Percentiles rank a stretch among this genome's conserved stretches.
Evolutionary conservation across 1,140 invertebrate genomes (phyloP).

Genomic region (Cotesia typhae): DNA sequence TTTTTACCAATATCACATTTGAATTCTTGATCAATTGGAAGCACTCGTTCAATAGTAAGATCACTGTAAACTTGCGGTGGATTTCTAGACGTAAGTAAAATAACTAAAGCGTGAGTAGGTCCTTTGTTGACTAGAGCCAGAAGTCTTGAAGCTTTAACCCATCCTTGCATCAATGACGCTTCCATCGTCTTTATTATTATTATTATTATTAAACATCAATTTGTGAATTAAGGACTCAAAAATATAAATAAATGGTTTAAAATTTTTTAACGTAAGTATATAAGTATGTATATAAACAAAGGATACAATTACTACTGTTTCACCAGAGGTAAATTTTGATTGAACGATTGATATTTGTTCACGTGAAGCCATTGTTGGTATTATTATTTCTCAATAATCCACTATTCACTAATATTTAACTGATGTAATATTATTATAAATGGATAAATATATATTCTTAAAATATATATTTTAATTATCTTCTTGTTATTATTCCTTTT

Average conservation of each 20-base stretch:
- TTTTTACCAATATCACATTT: constrained; percentile 76
- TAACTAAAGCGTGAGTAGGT: constrained; percentile 71
- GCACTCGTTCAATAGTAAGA: constrained; percentile 75
- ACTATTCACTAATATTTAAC: no score
- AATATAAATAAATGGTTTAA: constrained; percentile 10
- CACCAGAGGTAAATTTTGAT: constrained; percentile 72
- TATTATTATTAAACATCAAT: not conserved
- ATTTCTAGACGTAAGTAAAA: constrained; percentile 69
- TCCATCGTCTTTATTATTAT: constrained; percentile 57
- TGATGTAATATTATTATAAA: no score
- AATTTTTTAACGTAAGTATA: not conserved
- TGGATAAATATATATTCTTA: no score
- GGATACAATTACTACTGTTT: constrained; percentile 69
- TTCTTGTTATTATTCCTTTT: no score
- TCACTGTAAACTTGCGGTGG: constrained; percentile 75
- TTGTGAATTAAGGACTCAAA: constrained; percentile 43
- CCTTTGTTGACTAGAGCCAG: constrained; percentile 75
- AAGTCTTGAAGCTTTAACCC: constrained; percentile 66
- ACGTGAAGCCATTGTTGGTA: constrained; percentile 42
- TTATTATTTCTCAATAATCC: no score
- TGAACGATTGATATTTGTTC: constrained; percentile 66
- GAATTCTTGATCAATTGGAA: constrained; percentile 80
- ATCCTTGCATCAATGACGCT: constrained; percentile 68
- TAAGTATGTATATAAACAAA: constrained; percentile 41
- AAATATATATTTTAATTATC: no score